These are phyloP conservation scores for Osmoderma eremita DNA, from an alignment of 2,888 invertebrate genomes.

Conservation along the genomic window DNA sequence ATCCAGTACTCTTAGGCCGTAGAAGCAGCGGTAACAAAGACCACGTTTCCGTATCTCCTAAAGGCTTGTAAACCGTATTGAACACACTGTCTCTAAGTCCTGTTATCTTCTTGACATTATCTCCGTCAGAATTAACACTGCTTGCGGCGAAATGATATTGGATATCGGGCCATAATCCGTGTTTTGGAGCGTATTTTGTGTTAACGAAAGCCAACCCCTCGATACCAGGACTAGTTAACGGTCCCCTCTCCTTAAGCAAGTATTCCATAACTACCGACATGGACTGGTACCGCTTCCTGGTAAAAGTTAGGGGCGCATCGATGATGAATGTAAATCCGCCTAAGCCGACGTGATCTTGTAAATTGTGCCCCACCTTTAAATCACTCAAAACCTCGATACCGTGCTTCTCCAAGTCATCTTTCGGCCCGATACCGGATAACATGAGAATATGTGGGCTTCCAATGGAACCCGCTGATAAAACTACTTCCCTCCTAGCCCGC, in stretches of 20 bases:
- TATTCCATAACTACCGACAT: conserved; percentile 83
- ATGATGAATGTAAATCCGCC: conserved; percentile 86
- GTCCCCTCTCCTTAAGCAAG: conserved; percentile 81
- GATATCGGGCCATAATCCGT: conserved; percentile 83
- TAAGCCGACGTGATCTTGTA: conserved; percentile 89
- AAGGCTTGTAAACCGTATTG: conserved; percentile 85
- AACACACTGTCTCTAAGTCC: conserved; percentile 83
- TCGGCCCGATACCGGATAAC: conserved; percentile 89
- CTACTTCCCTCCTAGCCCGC: conserved; percentile 80
- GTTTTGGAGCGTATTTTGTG: conserved; percentile 83
- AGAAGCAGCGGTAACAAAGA: conserved; percentile 82
- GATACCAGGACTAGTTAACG: conserved; percentile 85
- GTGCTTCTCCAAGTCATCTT: conserved; percentile 76
- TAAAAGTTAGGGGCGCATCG: conserved; percentile 82
- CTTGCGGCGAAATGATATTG: conserved; percentile 90
- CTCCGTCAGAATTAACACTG: conserved; percentile 85
- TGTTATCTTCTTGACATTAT: conserved; percentile 75
- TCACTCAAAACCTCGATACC: conserved; percentile 80
- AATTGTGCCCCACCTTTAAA: conserved; percentile 79
- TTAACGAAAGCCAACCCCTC: conserved; percentile 90
- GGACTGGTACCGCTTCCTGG: conserved; percentile 80
- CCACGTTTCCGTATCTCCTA: conserved; percentile 84
- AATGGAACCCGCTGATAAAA: conserved; percentile 88
- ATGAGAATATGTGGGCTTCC: conserved; percentile 90
- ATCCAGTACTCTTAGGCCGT: conserved; percentile 88